Evolutionary conservation across 2,797 vertebrate species (phyloP).

Genomic region (Okamejei kenojei): DNA sequence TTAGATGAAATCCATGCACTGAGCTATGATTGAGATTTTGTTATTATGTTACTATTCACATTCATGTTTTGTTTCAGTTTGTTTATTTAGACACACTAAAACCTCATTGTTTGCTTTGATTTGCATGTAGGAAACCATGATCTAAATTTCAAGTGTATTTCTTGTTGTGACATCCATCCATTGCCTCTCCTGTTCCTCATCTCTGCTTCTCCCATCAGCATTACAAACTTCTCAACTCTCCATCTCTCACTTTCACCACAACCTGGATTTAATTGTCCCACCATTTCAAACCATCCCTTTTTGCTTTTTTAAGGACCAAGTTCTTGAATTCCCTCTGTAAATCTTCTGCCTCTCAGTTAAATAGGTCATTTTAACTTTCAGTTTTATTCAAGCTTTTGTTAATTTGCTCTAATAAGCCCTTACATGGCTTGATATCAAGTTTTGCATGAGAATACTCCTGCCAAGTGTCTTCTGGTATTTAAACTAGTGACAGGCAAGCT

Average conservation of each 20-base stretch:
- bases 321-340: not conserved
- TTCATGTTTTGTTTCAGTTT: not conserved
- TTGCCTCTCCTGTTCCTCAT: not conserved
- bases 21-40: not conserved
- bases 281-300: not conserved
- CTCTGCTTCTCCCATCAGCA: no score
- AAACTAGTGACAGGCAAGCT: no score
- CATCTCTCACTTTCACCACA: not conserved
- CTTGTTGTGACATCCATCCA: not conserved
- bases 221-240: no score
- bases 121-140: not conserved
- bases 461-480: not conserved
- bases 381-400: not conserved
- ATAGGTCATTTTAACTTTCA: not conserved
- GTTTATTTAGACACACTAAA: not conserved
- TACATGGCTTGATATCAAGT: not conserved
- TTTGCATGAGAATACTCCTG: not conserved
- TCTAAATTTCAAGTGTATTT: not conserved
- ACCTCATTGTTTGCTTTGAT: not conserved
- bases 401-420: not conserved
- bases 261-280: not conserved
- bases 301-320: not conserved
- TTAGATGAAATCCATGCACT: not conserved
- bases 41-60: not conserved
- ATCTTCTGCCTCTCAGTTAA: not conserved